These are phyloP conservation scores for Candoia aspera DNA, from an alignment of 2,113 vertebrate species.

Conservation along the genomic window DNA sequence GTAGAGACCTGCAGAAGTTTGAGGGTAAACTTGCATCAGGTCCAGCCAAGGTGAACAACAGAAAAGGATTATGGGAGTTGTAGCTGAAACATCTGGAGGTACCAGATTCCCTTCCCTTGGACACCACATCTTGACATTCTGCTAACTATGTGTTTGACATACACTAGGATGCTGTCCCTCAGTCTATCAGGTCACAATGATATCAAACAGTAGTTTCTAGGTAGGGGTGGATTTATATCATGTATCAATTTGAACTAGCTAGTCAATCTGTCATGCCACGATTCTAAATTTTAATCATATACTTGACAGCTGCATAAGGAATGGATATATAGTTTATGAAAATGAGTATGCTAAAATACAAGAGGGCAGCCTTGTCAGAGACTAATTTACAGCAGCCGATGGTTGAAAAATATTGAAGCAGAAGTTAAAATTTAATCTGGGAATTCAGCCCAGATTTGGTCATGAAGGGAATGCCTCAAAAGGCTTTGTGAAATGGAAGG, in stretches of 20 bases:
- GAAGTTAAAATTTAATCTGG: conserved; percentile 66
- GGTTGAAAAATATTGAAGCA: conserved; percentile 60
- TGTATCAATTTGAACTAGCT: neutral
- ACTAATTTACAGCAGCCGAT: conserved; percentile 64
- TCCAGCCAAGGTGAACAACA: neutral
- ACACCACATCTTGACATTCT: neutral
- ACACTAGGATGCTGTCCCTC: neutral
- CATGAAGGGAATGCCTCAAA: conserved; percentile 56
- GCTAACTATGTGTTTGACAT: neutral
- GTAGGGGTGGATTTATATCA: neutral
- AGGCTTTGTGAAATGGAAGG: conserved; percentile 62
- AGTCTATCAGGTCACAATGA: neutral
- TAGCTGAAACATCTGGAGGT: neutral
- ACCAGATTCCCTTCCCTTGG: neutral
- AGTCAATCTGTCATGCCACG: neutral
- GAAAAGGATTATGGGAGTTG: neutral
- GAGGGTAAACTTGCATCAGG: neutral
- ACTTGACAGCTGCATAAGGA: conserved; percentile 16
- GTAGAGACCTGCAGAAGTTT: neutral
- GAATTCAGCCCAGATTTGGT: conserved; percentile 59
- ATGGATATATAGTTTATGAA: conserved; percentile 20
- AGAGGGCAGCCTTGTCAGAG: conserved; percentile 16
- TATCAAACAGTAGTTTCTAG: neutral
- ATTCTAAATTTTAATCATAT: conserved; percentile 2
- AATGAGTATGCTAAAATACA: conserved; percentile 54